Evolutionary conservation across 2,888 invertebrate species (phyloP), one percentile per base, ranked within the genome.

Genomic region (Drosophila emarginata): DNA sequence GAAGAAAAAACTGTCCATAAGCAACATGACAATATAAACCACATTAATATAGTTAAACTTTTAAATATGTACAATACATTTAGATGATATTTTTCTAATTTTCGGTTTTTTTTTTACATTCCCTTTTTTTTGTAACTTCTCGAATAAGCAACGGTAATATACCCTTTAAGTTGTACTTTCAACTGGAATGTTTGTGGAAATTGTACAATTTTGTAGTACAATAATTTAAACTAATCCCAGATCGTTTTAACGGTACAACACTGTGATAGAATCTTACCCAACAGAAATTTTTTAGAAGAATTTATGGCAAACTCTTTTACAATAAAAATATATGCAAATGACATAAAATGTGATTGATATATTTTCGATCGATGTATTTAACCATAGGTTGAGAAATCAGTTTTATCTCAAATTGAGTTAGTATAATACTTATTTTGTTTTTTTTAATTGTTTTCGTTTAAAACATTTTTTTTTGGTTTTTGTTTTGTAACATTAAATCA

Each of bases 1-100:
- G 87, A 88, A 89, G 87, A 88, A 88, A 45, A 88, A 88, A 88
- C 87, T 88, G 79, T 89, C 88, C 88, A 88, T 81, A 80, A 85
- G 85, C 79, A 75, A 86, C 76, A 64, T 79, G 69, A 67, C 60
- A 60, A 61, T 61, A 78, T 82, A 67, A 76, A 74, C 69, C 69
- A 77, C 61, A 51, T 62, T 57, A 63, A 64, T 67, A 36, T 66
- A 74, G 63, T 15, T 62, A 67, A 61, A 68, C 54, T 67, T 28
- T 65, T 32, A 32, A 57, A 64, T 65, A 66, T 14, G 64, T 23
- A 36, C 45, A n/a, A 26, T 52, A 52, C 52, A 52, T 14, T 51
- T 52, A 26, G 56, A 9, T 39, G 64, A 74, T 64, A 61, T 74
- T 53, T 2, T 52, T 51, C 7, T n/a, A n/a, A n/a, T n/a, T n/a